Evolutionary conservation across 2,888 invertebrate genomes (phyloP).

Genomic region (Gastrophysa polygoni): DNA sequence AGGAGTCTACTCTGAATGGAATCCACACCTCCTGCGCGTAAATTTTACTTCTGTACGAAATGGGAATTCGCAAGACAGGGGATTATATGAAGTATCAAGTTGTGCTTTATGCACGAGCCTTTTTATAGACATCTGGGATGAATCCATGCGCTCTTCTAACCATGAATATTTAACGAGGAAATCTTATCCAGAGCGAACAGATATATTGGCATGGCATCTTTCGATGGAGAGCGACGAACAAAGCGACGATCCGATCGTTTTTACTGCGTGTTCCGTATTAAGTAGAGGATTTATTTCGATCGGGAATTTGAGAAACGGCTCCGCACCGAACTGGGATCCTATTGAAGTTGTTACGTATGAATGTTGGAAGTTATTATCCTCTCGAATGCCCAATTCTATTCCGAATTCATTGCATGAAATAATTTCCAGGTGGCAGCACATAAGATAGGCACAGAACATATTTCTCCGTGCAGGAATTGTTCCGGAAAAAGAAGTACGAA

Average conservation of each 20-base stretch:
- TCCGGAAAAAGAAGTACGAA: too few relatives aligned
- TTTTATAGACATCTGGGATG: conserved; percentile 27
- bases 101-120: conserved; percentile 29
- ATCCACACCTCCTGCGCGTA: conserved; percentile 38
- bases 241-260: conserved; percentile 10
- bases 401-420: not conserved
- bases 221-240: conserved; percentile 14
- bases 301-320: conserved; percentile 5
- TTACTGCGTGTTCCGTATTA: not conserved
- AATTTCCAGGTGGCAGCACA: too few relatives aligned
- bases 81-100: conserved; percentile 31
- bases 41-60: conserved; percentile 35
- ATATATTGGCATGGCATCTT: conserved; percentile 23
- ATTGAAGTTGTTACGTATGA: not conserved
- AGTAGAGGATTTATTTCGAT: conserved; percentile 1
- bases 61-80: conserved; percentile 28
- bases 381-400: conserved; percentile 12
- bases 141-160: conserved; percentile 27
- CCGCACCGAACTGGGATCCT: not conserved
- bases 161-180: conserved; percentile 27
- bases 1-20: conserved; percentile 34
- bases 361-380: not conserved
- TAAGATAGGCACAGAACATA: too few relatives aligned
- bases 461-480: too few relatives aligned
- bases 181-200: conserved; percentile 23